Conservation (phyloP, 53 echinoderm and acorn worm species). For the Astropecten irregularis region DNA sequence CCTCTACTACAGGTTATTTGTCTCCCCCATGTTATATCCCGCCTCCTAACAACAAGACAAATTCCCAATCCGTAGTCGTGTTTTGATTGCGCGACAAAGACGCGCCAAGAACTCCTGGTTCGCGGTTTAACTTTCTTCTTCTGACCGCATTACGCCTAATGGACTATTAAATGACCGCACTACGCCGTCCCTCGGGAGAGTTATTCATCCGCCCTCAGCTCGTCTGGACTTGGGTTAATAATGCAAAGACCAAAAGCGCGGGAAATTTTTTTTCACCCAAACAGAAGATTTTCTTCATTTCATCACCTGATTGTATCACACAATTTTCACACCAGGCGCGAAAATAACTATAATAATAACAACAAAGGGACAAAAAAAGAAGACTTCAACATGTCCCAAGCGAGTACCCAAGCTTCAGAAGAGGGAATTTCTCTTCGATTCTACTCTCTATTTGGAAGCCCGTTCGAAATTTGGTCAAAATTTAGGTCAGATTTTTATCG, state of each 20-base stretch:
- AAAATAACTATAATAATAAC: not conserved
- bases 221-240: no score
- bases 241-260: not conserved
- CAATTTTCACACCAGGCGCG: not conserved
- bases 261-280: constrained; percentile 24
- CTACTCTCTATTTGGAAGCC: no score
- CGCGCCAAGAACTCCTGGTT: no score
- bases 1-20: no score
- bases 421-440: no score
- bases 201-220: not conserved
- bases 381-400: constrained; percentile 5
- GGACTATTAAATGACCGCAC: constrained; percentile 32
- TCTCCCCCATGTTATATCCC: no score
- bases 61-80: no score
- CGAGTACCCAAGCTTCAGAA: not conserved
- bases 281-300: not conserved
- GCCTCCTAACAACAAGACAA: no score
- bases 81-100: no score
- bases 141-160: no score
- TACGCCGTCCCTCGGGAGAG: not conserved
- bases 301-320: constrained; percentile 33
- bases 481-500: constrained; percentile 10
- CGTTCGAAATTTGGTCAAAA: constrained; percentile 31
- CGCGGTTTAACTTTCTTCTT: no score
- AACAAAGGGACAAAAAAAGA: no score